Evolutionary conservation across 2,888 invertebrate species (phyloP).

Genomic region (Eurytoma adleriae): DNA sequence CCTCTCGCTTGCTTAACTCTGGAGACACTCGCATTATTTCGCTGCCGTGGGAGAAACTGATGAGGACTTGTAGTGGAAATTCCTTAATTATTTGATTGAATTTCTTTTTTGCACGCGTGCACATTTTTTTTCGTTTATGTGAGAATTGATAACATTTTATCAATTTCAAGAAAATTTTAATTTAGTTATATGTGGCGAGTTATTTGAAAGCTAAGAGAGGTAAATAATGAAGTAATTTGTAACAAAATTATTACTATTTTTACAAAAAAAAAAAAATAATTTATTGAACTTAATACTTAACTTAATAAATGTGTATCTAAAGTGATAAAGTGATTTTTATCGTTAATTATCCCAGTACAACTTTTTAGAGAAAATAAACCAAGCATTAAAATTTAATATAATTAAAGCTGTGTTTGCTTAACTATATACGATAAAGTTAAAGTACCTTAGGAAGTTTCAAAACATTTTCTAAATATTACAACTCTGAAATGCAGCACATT

Average conservation of each 20-base stretch:
- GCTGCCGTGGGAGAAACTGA: background rate
- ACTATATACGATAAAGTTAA: background rate
- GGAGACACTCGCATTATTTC: conserved; percentile 58
- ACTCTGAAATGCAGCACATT: conserved; percentile 3
- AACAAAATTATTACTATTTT: too few relatives aligned
- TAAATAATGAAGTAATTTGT: too few relatives aligned
- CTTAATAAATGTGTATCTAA: too few relatives aligned
- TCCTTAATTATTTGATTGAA: too few relatives aligned
- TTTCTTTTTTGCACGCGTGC: too few relatives aligned
- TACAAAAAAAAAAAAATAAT: background rate
- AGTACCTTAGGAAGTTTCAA: background rate
- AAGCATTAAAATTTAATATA: background rate
- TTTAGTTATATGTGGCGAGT: too few relatives aligned
- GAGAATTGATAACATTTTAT: too few relatives aligned
- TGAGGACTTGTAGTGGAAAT: too few relatives aligned
- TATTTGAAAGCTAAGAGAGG: too few relatives aligned
- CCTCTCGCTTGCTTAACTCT: conserved; percentile 64
- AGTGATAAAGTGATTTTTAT: background rate
- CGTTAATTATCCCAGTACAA: background rate
- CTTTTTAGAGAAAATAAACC: background rate
- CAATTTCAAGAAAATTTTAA: too few relatives aligned
- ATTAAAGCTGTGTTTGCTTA: conserved; percentile 1
- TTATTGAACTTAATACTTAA: background rate
- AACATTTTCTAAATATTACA: conserved; percentile 23
- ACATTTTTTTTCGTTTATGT: too few relatives aligned